Percentiles rank a stretch among this genome's conserved stretches.
Evolutionary conservation across 2,888 invertebrate genomes (phyloP).

Genomic region (Drosophila pseudotakahashii): DNA sequence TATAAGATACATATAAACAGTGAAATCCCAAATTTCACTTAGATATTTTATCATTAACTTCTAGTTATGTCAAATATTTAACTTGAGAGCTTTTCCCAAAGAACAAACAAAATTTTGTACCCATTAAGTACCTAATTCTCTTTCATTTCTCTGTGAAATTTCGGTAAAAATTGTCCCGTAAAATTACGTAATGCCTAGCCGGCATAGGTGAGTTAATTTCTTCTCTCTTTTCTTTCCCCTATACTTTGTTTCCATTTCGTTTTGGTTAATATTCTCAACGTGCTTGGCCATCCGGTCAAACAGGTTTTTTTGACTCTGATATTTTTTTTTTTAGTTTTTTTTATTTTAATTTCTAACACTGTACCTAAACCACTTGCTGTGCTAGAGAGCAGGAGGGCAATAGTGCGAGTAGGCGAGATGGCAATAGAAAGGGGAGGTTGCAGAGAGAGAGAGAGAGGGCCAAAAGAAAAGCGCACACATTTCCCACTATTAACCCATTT

Average conservation of each 20-base stretch:
- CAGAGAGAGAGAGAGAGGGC: background rate
- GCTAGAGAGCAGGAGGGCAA: background rate
- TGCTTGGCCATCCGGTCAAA: constrained; percentile 69
- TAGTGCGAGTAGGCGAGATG: background rate
- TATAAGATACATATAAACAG: no score
- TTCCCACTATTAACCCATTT: constrained; percentile 76
- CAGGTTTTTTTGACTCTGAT: constrained; percentile 49
- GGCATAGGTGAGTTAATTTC: constrained; percentile 14
- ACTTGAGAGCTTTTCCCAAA: no score
- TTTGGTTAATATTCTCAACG: constrained; percentile 58
- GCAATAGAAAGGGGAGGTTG: background rate
- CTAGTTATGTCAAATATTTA: no score
- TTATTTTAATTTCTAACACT: constrained; percentile 24
- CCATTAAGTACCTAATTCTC: background rate
- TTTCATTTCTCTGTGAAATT: background rate
- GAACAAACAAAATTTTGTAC: no score
- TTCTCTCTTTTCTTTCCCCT: background rate
- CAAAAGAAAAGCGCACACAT: constrained; percentile 45
- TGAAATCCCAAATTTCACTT: no score
- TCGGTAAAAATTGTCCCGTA: constrained; percentile 12
- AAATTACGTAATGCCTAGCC: constrained; percentile 35
- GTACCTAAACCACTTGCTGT: constrained; percentile 43
- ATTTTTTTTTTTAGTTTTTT: constrained; percentile 1
- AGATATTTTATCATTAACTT: background rate
- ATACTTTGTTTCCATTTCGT: constrained; percentile 9